Evolutionary conservation across 2,888 invertebrate genomes (phyloP), one percentile per base, ranked within the genome.

Genomic region (Drosophila melanocephala): DNA sequence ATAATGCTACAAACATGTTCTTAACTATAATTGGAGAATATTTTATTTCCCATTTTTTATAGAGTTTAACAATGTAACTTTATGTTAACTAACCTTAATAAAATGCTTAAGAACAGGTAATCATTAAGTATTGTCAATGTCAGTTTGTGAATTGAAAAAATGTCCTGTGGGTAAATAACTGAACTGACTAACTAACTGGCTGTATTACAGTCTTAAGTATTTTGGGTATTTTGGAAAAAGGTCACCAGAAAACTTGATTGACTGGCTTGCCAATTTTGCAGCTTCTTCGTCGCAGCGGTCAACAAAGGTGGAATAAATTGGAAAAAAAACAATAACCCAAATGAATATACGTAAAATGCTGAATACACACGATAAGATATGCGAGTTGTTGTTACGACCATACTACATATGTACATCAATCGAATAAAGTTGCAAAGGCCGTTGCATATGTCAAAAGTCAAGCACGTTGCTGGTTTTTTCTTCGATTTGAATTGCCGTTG

Each of bases 371-470:
- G 16, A 39, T n/a, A 42, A 10, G 35, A 37, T 14, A 39, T n/a
- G 51, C 32, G 44, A 66, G 58, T 67, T 55, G 57, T 64, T 66
- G 52, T 72, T 19, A 28, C 37, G 22, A 44, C 55, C 16, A 56
- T 19, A 35, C 33, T 56, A 37, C 37, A 28, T 56, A 37, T 71
- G 57, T 70, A 83, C 77, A 89, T 89, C 87, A 87, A 87, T 83
- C 88, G 81, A 72, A 65, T 60, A 39, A 55, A 37, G 62, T 61
- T 77, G 67, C 75, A 87, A 87, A 87, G 87, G 87, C 89, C 89
- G 87, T 77, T 85, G 87, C 75, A 87, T 89, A 87, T 89, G 87
- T 83, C 89, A 87, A 81, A 83, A 81, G 87, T 87, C 89, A 87
- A 79, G 58, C 60, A 66, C 22, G 58, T 59, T 69, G 71, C 60